Conservation (phyloP, 1,140 invertebrate genomes). For the Dinoponera quadriceps region DNA sequence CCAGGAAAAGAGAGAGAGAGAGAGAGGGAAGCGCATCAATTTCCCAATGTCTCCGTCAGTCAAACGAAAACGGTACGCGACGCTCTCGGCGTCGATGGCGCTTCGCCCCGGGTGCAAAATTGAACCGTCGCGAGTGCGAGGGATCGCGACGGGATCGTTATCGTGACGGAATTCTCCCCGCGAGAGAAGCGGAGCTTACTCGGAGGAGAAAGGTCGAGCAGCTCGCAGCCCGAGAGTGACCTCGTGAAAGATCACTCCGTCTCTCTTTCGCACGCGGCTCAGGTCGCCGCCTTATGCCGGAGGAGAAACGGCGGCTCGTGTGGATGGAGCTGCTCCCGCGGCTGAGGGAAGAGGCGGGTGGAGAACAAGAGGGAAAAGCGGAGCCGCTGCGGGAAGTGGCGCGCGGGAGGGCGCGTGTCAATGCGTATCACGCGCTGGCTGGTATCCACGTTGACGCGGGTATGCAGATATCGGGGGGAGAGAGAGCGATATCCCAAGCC, state of each 20-base stretch:
- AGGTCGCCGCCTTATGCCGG: too few species aligned
- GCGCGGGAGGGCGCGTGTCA: constrained; percentile 51
- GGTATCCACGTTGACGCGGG: constrained; percentile 52
- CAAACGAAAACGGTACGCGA: background rate
- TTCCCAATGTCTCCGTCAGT: background rate
- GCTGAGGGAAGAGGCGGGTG: too few species aligned
- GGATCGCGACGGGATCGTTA: background rate
- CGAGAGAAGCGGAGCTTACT: background rate
- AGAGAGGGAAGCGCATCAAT: too few species aligned
- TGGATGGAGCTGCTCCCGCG: too few species aligned
- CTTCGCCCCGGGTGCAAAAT: background rate
- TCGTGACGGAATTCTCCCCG: background rate
- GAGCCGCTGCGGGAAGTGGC: constrained; percentile 15
- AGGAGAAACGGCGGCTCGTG: too few species aligned
- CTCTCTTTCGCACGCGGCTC: background rate
- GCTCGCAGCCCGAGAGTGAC: background rate
- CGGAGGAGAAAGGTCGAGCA: background rate
- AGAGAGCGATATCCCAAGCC: constrained; percentile 62
- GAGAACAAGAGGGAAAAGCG: background rate
- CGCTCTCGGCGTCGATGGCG: background rate
- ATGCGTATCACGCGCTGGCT: constrained; percentile 61
- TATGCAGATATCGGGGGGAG: constrained; percentile 60
- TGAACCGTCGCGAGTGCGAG: background rate
- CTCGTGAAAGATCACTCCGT: too few species aligned
- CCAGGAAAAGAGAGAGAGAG: background rate